Conservation (phyloP, 2,888 invertebrate species). For the Amaurobius ferox region DNA sequence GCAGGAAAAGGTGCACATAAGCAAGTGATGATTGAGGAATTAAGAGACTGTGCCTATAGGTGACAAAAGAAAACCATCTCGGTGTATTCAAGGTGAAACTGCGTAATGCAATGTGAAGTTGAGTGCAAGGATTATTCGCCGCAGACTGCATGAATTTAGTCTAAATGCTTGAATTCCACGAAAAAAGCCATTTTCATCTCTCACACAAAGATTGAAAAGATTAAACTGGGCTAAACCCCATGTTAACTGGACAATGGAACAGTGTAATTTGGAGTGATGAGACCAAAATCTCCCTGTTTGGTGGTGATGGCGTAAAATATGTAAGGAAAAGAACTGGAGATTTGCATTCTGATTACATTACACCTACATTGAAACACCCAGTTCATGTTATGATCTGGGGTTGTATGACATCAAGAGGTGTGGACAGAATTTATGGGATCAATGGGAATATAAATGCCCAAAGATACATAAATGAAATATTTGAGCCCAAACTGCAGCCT, state of each 20-base stretch:
- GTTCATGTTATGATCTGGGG: neutral
- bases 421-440: conserved; percentile 23
- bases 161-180: conserved; percentile 13
- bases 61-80: conserved; percentile 19
- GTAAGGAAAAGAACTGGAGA: neutral
- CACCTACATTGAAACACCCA: conserved; percentile 27
- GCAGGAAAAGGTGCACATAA: neutral
- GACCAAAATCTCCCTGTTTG: conserved; percentile 12
- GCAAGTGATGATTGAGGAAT: neutral
- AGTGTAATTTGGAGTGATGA: conserved; percentile 18
- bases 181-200: conserved; percentile 14
- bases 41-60: conserved; percentile 2
- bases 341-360: conserved; percentile 7
- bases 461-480: conserved; percentile 19
- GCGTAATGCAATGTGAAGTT: neutral
- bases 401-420: conserved; percentile 18
- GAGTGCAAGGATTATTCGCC: neutral
- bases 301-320: conserved; percentile 9
- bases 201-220: conserved; percentile 22
- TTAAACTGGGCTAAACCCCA: conserved; percentile 20
- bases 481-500: neutral
- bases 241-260: conserved; percentile 22
- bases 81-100: neutral
- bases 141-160: conserved; percentile 8
- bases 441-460: conserved; percentile 23